Evolutionary conservation across 2,888 invertebrate genomes (phyloP), one percentile per base, ranked within the genome.

Genomic region (Ceraclea dissimilis): DNA sequence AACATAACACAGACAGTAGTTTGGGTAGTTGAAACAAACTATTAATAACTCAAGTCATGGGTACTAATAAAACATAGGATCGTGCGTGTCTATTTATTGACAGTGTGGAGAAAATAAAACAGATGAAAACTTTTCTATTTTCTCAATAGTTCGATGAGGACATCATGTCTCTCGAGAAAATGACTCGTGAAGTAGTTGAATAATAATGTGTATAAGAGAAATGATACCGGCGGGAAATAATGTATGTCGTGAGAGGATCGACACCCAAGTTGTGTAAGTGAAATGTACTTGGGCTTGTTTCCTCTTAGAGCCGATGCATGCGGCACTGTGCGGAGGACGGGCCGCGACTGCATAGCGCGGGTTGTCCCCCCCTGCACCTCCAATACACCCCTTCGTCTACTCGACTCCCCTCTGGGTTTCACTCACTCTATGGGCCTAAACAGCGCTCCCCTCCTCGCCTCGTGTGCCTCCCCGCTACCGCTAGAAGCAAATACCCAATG

Each of bases 291-390:
- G 39, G 39, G 39, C 39, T 39, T 16, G 39, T 39, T 39, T 39
- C 39, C 39, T 39, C 39, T 39, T 39, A 39, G 39, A 39, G 11
- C 13, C 51, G 33, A 44, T 55, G 55, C 55, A 55, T 47, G 55
- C 55, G 55, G 55, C 55, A 43, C 54, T 49, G 26, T 43, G 43
- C 39, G 54, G 55, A 55, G 55, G 51, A 47, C 55, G 55, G 51
- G 55, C 55, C 55, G 55, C 55, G 51, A 55, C 55, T 55, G 55
- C 55, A 55, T 50, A 51, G 55, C 55, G 51, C 51, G 51, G 55
- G 51, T 19, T 51, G 46, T 50, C 51, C 43, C 26, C 54, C 43
- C 39, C 26, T 17, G 20, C 53, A 21, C 49, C 22, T 22, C 21
- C 39, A 16, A 39, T 39, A 18, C 34, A 10, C 34, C 39, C 49